These are phyloP conservation scores for Cettia cetti DNA, from an alignment of 2,113 vertebrate genomes.

Conservation along the genomic window DNA sequence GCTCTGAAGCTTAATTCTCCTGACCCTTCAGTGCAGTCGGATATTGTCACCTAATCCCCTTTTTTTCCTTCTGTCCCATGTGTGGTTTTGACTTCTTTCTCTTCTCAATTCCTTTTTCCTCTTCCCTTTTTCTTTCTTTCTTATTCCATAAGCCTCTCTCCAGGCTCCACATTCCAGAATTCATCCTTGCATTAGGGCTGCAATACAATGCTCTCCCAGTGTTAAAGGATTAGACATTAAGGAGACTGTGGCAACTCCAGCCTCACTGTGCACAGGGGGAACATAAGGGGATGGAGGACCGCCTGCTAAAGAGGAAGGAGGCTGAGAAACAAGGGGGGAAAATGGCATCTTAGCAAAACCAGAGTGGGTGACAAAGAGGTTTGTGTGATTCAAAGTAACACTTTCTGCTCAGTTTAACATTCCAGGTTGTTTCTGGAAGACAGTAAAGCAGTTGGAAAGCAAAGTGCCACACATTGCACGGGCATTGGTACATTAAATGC, in stretches of 20 bases:
- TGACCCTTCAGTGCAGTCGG: slow-evolving; percentile 78
- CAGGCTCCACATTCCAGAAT: slow-evolving; percentile 76
- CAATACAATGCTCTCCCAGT: slow-evolving; percentile 76
- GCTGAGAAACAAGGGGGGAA: slow-evolving; percentile 15
- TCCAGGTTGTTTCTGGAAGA: not conserved
- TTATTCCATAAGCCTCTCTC: slow-evolving; percentile 76
- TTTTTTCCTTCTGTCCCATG: slow-evolving; percentile 76
- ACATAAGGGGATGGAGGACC: slow-evolving; percentile 55
- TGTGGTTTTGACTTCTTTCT: slow-evolving; percentile 82
- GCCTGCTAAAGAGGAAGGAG: not conserved
- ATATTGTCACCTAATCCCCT: slow-evolving; percentile 82
- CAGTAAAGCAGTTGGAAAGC: not conserved
- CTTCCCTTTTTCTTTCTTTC: slow-evolving; percentile 75
- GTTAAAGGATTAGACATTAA: slow-evolving; percentile 79
- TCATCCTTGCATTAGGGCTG: slow-evolving; percentile 74
- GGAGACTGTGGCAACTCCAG: slow-evolving; percentile 74
- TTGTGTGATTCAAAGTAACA: not conserved
- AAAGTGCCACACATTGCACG: not conserved
- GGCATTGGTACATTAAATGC: not conserved
- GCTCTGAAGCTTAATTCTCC: slow-evolving; percentile 76
- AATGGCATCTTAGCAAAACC: slow-evolving; percentile 33
- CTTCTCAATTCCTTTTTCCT: slow-evolving; percentile 75
- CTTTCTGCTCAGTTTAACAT: not conserved
- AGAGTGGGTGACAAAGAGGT: slow-evolving; percentile 1
- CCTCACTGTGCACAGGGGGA: slow-evolving; percentile 49